Percentiles rank a stretch among this genome's conserved stretches.
Conservation (phyloP, 1,140 invertebrate species). For the Caerostris darwini region DNA sequence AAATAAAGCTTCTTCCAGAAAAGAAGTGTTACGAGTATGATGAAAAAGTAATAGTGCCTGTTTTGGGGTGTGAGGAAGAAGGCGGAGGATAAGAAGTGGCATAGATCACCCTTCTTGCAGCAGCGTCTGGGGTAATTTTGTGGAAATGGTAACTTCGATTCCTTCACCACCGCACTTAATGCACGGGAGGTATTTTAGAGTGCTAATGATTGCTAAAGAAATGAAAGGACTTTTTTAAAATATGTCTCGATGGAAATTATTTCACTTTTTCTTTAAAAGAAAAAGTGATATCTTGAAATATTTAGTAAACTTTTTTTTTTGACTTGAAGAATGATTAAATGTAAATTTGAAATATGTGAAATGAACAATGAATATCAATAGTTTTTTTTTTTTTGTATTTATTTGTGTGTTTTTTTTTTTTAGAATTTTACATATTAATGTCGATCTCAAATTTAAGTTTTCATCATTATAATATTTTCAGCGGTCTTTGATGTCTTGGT, state of each 20-base stretch:
- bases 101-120: constrained; percentile 28
- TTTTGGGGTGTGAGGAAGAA: background rate
- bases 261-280: background rate
- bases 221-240: background rate
- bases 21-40: constrained; percentile 34
- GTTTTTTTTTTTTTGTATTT: too few relatives aligned
- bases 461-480: too few relatives aligned
- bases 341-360: too few relatives aligned
- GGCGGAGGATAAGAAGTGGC: background rate
- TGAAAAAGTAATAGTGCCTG: constrained; percentile 45
- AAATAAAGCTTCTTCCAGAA: background rate
- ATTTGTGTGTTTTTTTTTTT: too few relatives aligned
- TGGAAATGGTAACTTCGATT: constrained; percentile 50
- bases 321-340: too few relatives aligned
- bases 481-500: too few relatives aligned
- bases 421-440: too few relatives aligned
- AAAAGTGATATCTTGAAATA: too few relatives aligned
- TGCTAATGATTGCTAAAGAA: background rate
- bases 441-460: too few relatives aligned
- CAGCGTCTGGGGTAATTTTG: constrained; percentile 34
- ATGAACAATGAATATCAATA: too few relatives aligned
- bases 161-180: background rate
- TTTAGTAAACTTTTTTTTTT: too few relatives aligned
- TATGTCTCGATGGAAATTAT: constrained; percentile 9
- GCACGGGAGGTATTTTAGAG: background rate